These are phyloP conservation scores for Phragmatobia fuliginosa DNA, from an alignment of 2,888 invertebrate species.

Conservation along the genomic window DNA sequence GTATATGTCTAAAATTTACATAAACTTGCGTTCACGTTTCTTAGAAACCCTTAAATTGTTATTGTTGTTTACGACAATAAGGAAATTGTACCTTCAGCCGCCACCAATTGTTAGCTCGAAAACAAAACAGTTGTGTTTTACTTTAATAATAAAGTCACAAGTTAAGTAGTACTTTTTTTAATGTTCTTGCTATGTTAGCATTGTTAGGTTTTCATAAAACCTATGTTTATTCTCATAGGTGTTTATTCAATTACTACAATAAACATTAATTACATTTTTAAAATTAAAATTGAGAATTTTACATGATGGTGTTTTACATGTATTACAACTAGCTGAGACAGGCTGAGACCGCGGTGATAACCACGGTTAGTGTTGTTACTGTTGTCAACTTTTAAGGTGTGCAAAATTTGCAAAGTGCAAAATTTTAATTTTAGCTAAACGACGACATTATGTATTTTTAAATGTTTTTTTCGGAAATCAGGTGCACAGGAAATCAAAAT, in stretches of 20 bases:
- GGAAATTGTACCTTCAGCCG: constrained; percentile 21
- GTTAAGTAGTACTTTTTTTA: constrained; percentile 38
- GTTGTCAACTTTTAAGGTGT: no score
- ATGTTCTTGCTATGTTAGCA: constrained; percentile 41
- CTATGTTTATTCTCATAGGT: constrained; percentile 18
- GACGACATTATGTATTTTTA: no score
- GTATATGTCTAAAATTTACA: neutral
- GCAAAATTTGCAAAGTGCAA: no score
- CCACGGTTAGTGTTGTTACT: no score
- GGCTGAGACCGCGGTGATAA: no score
- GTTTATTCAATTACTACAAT: neutral
- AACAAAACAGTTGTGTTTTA: constrained; percentile 2
- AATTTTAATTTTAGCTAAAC: no score
- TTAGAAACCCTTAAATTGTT: constrained; percentile 23
- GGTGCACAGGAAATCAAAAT: no score
- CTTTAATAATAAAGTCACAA: constrained; percentile 28
- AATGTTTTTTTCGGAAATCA: no score
- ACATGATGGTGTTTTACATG: no score
- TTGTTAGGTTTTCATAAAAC: constrained; percentile 41
- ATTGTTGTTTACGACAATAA: constrained; percentile 21
- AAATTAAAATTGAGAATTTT: no score
- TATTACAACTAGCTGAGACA: no score
- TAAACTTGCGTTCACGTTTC: constrained; percentile 10
- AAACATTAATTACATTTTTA: neutral
- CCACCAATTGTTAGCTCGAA: neutral